Evolutionary conservation across 2,797 vertebrate genomes (phyloP).

Genomic region (Lophotriccus pileatus): DNA sequence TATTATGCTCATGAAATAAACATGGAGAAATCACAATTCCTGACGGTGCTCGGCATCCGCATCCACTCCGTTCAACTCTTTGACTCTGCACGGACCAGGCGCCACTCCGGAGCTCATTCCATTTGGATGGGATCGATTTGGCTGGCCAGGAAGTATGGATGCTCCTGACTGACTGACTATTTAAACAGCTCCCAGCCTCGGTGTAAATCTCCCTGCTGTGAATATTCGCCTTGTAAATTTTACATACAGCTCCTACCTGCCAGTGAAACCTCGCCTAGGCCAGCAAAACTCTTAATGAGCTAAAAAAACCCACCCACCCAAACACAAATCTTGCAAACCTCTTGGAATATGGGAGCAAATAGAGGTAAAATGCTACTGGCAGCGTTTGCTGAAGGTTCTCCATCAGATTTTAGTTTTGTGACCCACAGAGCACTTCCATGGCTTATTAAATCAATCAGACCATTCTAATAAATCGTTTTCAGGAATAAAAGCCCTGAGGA

Average conservation of each 20-base stretch:
- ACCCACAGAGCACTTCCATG: background rate
- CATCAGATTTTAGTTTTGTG: background rate
- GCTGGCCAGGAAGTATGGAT: background rate
- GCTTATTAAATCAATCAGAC: background rate
- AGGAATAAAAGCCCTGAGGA: background rate
- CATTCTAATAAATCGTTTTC: background rate
- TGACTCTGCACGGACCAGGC: background rate
- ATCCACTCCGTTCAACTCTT: fast-evolving
- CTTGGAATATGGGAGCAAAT: background rate
- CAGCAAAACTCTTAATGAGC: background rate
- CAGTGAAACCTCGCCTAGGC: background rate
- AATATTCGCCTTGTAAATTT: background rate
- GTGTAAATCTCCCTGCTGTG: background rate
- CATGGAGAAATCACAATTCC: conserved; percentile 5
- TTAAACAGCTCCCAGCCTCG: background rate
- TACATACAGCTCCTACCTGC: background rate
- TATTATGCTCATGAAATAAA: conserved; percentile 26
- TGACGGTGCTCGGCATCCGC: background rate
- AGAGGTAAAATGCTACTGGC: background rate
- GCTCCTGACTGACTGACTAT: background rate
- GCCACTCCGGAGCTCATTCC: background rate
- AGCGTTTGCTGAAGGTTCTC: background rate
- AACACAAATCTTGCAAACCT: background rate
- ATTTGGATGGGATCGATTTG: background rate
- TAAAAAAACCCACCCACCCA: background rate